Evolutionary conservation across 2,888 invertebrate genomes (phyloP), one percentile per base, ranked within the genome.

Genomic region (Nomada lathburiana): DNA sequence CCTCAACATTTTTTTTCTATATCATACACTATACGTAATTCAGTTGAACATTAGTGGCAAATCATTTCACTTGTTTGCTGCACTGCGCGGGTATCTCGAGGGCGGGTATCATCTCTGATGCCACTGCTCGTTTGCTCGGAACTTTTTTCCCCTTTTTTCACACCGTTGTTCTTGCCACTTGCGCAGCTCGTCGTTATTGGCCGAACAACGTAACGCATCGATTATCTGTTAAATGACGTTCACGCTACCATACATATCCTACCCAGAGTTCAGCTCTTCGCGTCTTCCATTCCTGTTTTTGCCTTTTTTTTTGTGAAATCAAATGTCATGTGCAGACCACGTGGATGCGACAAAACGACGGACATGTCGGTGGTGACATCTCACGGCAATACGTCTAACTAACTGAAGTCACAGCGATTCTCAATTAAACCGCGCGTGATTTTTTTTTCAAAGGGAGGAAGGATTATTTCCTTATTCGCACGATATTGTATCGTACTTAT

Each of bases 391-490:
- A 75, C 65, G 65, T 20, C 69, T 69, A 78, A 84, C 76, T 64
- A 57, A 29, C 57, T 53, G 10, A 69, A 7, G 44, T 52, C 29
- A 73, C 73, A 85, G 85, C 18, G 87, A 82, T 84, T 87, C 83
- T 86, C 86, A 86, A 57, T 16, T 65, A 57, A 57, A 16, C 69
- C 42, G 36, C 47, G 26, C 29, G 23, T 47, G 26, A 69, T 20
- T 64, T 73, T 67, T 67, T 63, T 76, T 65, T 62, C 13, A 11
- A 67, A 84, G 85, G 86, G 89, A 83, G 83, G 70, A 78, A 79
- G 84, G 89, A 90, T 91, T 87, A 89, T 89, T 89, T 87, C 82
- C 87, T 87, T 89, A 90, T 91, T 89, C 82, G 80, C 74, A 79
- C 81, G 72, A 80, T 80, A 36, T 67, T 68, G 63, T 59, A 78